Evolutionary conservation across 2,113 vertebrate genomes (phyloP), one percentile per base, ranked within the genome.

Genomic region (Eonycteris spelaea): DNA sequence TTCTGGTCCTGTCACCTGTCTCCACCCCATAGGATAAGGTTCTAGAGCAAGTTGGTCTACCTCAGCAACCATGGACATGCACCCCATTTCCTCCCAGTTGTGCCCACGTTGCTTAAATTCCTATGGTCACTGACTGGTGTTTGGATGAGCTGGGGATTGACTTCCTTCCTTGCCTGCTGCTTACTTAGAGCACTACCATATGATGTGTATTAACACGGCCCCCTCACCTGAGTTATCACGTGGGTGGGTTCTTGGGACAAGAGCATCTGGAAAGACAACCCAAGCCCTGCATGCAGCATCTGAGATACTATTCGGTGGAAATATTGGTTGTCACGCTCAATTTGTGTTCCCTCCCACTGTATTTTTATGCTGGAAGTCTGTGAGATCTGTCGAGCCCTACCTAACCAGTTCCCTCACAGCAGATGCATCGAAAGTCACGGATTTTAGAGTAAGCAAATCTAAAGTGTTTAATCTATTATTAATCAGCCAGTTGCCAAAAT

Each of bases 391-490:
- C 86, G 84, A 51, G 96, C 95, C 74, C 87, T 82, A 21, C 59
- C 95, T 93, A 97, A 97, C 96, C 95, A 88, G 93, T 96, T 98
- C 96, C 97, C 91, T 19, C 94, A 91, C 33, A 97, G 97, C 97
- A 97, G 96, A 98, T 98, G 96, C 97, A 97, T 96, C 98, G 97
- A 97, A 97, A 98, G 98, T 98, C 98, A 98, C 0, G 14, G 98
- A 98, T 97, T 93, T 92, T 93, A 98, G 97, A 98, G 97, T 98
- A 98, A 98, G 98, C 98, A 98, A 98, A 98, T 98, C 98, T 97
- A 97, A 99, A 98, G 96, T 98, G 97, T 99, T 98, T 99, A 98
- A 99, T 99, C 98, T 98, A 99, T 99, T 99, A 99, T 99, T 99
- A 98, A 99, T 98, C 98, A 98, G 94, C 96, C 96, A 96, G 98